Conservation (phyloP, 2,888 invertebrate genomes). For the Antitype chi region DNA sequence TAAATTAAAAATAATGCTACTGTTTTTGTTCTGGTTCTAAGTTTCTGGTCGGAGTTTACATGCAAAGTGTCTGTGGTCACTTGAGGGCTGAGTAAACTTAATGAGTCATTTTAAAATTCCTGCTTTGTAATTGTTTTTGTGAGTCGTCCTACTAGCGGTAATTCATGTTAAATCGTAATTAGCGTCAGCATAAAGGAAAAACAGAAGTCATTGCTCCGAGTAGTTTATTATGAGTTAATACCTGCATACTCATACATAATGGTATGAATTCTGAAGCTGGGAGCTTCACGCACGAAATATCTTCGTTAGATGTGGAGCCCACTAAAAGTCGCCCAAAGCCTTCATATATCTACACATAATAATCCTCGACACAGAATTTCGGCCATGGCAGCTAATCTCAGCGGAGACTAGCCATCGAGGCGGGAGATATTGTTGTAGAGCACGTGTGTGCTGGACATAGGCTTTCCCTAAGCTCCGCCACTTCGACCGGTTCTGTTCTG, state of each 20-base stretch:
- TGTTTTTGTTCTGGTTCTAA: neutral
- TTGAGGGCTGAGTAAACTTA: neutral
- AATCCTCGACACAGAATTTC: no score
- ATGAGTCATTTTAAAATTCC: neutral
- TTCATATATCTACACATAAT: no score
- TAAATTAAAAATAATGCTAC: no score
- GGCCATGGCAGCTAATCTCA: no score
- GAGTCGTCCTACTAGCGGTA: neutral
- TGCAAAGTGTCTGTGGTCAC: neutral
- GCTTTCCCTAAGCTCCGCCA: no score
- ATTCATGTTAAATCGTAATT: neutral
- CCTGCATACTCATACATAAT: neutral
- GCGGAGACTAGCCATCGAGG: no score
- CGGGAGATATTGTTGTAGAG: no score
- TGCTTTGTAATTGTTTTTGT: neutral
- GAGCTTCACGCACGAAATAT: neutral
- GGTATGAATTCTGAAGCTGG: neutral
- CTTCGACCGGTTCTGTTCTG: no score
- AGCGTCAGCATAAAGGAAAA: slow-evolving; percentile 8
- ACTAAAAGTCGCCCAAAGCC: no score
- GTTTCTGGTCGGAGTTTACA: neutral
- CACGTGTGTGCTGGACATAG: no score
- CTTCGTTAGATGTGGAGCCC: no score
- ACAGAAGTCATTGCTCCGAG: neutral
- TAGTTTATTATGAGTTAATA: neutral